Evolutionary conservation across 1,140 invertebrate genomes (phyloP).

Genomic region (Cydia fagiglandana): DNA sequence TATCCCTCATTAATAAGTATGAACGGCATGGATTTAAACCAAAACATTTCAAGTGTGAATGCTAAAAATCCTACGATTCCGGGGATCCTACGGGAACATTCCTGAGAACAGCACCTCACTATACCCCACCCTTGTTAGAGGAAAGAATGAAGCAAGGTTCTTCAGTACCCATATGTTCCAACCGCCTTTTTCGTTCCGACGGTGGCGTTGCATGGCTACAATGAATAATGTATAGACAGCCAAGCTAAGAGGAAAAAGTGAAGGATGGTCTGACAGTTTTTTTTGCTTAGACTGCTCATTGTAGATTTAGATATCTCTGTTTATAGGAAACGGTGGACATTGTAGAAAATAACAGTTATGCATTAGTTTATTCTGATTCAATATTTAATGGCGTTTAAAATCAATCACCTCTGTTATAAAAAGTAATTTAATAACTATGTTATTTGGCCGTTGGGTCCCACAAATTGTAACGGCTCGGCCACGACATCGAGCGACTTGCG

Average conservation of each 20-base stretch:
- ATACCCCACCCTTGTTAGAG: background rate
- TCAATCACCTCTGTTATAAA: no score
- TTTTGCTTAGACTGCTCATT: constrained; percentile 28
- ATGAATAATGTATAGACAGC: constrained; percentile 31
- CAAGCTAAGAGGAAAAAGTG: constrained; percentile 17
- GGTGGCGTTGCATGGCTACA: background rate
- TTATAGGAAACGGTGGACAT: background rate
- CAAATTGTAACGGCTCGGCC: no score
- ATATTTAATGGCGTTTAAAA: background rate
- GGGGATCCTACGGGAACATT: no score
- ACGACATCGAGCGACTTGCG: no score
- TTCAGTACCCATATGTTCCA: background rate
- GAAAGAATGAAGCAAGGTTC: background rate
- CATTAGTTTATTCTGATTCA: background rate
- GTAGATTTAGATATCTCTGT: constrained; percentile 24
- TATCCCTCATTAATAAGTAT: no score
- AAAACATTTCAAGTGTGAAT: no score
- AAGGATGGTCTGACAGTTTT: constrained; percentile 29
- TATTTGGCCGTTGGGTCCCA: no score
- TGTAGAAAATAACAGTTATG: background rate
- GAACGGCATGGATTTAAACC: no score
- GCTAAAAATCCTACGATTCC: no score
- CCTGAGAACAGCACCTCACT: background rate
- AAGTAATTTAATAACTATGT: no score
- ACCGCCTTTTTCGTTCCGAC: background rate